phyloP scores from a whole-genome alignment of 2,888 invertebrate species.

The Watsonalla binaria region DNA sequence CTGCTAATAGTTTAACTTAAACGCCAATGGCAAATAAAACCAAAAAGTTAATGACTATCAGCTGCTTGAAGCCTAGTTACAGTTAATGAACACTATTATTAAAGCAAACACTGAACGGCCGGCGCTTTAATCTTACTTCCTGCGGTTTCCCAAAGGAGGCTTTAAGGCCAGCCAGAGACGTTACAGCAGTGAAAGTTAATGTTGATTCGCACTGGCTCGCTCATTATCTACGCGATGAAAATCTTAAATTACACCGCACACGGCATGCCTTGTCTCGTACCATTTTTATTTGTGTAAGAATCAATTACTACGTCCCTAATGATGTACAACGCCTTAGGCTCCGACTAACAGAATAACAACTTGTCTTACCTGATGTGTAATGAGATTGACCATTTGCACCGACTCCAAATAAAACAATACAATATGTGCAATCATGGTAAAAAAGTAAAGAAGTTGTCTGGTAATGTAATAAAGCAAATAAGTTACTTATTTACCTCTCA shows the following conservation, averaged over 20 bases:
- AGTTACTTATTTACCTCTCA: too few relatives aligned
- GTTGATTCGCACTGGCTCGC: conserved; percentile 57
- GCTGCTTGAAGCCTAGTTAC: conserved; percentile 29
- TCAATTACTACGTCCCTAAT: conserved; percentile 64
- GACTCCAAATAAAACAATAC: conserved; percentile 37
- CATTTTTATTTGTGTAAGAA: conserved; percentile 67
- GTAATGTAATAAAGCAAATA: too few relatives aligned
- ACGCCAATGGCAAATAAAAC: neutral
- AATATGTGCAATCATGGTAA: conserved; percentile 1
- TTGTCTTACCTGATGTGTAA: conserved; percentile 39
- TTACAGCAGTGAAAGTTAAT: conserved; percentile 69
- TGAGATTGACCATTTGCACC: conserved; percentile 26
- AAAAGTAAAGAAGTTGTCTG: neutral
- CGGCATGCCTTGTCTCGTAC: conserved; percentile 48
- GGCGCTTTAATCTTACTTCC: conserved; percentile 53
- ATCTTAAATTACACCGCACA: conserved; percentile 68
- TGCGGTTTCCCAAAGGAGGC: conserved; percentile 64
- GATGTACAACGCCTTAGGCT: conserved; percentile 43
- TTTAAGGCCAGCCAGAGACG: conserved; percentile 60
- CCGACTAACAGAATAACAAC: conserved; percentile 44
- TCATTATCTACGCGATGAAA: conserved; percentile 68
- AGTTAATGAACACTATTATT: conserved; percentile 30
- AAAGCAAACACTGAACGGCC: conserved; percentile 35
- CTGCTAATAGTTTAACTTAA: neutral
- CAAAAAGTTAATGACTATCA: conserved; percentile 8